These are phyloP conservation scores for Macrophya alboannulata DNA, from an alignment of 2,888 invertebrate species.

Conservation along the genomic window DNA sequence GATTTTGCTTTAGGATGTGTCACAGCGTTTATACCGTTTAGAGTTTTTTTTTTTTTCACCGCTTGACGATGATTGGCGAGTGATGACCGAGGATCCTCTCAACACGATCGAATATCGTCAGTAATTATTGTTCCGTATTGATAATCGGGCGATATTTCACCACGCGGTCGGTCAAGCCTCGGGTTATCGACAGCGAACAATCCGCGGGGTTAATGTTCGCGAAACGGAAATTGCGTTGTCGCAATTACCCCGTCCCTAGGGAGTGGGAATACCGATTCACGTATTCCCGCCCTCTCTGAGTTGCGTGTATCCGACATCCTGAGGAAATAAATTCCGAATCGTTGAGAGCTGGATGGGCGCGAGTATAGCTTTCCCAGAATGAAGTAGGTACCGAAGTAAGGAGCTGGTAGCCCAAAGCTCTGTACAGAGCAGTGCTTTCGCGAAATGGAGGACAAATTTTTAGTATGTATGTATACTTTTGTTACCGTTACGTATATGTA, in stretches of 20 bases:
- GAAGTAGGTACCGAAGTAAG: background rate
- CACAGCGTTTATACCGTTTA: no score
- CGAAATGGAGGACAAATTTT: background rate
- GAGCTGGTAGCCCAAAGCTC: background rate
- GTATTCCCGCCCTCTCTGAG: background rate
- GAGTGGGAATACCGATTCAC: background rate
- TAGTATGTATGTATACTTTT: background rate
- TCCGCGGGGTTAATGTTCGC: background rate
- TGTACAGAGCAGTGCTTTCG: background rate
- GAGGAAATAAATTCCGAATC: conserved; percentile 14
- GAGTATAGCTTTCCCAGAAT: background rate
- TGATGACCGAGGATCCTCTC: no score
- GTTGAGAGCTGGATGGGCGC: background rate
- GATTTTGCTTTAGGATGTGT: background rate
- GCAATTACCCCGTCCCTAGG: background rate
- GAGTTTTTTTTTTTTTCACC: no score
- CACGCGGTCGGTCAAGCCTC: background rate
- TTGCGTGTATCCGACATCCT: background rate
- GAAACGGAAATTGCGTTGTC: conserved; percentile 24
- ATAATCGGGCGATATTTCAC: background rate
- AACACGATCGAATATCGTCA: background rate
- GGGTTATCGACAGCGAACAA: background rate
- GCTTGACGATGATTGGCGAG: no score
- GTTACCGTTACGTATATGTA: background rate
- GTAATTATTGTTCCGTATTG: background rate